phyloP scores from a whole-genome alignment of 2,113 vertebrate species.

The Passer montanus region DNA sequence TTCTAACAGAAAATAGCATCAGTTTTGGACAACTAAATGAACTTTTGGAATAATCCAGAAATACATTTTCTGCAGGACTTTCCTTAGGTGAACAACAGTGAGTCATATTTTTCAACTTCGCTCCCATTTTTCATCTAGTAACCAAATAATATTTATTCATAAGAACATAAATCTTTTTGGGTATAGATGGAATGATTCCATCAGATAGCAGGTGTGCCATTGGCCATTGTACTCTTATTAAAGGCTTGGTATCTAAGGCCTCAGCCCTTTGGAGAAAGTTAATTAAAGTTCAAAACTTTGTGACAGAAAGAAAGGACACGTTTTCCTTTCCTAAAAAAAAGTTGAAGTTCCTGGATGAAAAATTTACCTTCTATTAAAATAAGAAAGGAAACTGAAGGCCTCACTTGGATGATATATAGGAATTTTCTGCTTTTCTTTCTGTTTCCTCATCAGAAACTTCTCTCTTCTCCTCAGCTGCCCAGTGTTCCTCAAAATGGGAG shows the following conservation, averaged over 20 bases:
- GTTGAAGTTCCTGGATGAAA: background rate
- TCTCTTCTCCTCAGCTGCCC: background rate
- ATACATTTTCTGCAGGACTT: background rate
- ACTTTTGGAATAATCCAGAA: background rate
- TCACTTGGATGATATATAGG: background rate
- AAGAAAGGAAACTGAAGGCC: background rate
- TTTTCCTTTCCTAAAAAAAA: background rate
- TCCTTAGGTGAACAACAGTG: background rate
- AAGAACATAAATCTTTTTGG: background rate
- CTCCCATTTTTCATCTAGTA: background rate
- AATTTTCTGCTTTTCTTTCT: background rate
- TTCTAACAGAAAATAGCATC: background rate
- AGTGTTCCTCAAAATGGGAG: background rate
- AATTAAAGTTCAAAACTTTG: background rate
- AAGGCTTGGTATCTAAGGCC: background rate
- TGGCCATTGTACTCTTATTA: background rate
- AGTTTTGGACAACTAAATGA: background rate
- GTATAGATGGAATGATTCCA: background rate
- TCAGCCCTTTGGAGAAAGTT: background rate
- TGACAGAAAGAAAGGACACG: background rate
- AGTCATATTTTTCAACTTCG: background rate
- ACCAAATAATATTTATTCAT: background rate
- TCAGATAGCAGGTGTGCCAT: background rate
- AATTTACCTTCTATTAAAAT: background rate
- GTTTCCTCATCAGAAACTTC: background rate